phyloP scores from a whole-genome alignment of 2,888 invertebrate genomes.

The Agrotis ipsilon region DNA sequence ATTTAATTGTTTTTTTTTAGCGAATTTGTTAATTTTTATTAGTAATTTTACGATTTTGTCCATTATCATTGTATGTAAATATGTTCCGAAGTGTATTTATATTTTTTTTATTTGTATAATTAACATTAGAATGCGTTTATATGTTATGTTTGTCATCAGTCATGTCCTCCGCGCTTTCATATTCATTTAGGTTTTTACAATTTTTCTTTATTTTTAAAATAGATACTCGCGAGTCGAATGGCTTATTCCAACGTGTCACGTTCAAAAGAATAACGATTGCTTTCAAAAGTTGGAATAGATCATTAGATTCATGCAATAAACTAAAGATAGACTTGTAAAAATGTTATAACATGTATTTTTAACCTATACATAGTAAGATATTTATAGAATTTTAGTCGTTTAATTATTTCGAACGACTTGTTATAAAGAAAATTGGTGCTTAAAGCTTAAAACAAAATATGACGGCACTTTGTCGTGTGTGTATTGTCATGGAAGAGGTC shows the following conservation, averaged over 20 bases:
- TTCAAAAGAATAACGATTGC: constrained; percentile 51
- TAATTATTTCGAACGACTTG: constrained; percentile 91
- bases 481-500: constrained; percentile 87
- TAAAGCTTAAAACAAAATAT: constrained; percentile 90
- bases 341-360: constrained; percentile 91
- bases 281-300: constrained; percentile 71
- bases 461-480: constrained; percentile 84
- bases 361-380: constrained; percentile 91
- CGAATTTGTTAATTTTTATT: constrained; percentile 86
- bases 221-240: constrained; percentile 75
- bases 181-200: constrained; percentile 77
- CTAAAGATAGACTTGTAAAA: constrained; percentile 90
- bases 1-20: constrained; percentile 80
- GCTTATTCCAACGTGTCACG: constrained; percentile 68
- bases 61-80: constrained; percentile 85
- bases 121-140: constrained; percentile 76
- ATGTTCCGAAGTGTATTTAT: constrained; percentile 85
- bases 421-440: constrained; percentile 91
- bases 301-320: constrained; percentile 77
- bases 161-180: constrained; percentile 74
- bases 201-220: constrained; percentile 75
- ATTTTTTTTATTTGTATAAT: constrained; percentile 73
- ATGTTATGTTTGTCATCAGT: constrained; percentile 73
- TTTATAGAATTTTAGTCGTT: constrained; percentile 91
- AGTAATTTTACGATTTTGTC: constrained; percentile 78